Evolutionary conservation across 2,797 vertebrate species (phyloP), one percentile per base, ranked within the genome.

Genomic region (Euphonia xanthogaster): DNA sequence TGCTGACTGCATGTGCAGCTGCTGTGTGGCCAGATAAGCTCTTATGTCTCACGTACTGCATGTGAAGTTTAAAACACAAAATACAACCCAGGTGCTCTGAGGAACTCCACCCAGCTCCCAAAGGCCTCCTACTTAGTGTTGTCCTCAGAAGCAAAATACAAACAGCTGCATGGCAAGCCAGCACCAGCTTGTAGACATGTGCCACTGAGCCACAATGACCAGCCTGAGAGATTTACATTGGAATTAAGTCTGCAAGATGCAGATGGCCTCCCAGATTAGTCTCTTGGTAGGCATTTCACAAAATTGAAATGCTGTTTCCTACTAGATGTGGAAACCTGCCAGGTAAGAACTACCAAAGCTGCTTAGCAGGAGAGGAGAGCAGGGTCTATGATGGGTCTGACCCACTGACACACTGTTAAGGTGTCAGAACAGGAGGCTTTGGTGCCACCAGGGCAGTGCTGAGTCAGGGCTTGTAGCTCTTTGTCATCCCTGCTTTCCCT

Each of bases 11-110:
- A 0, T 6, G 21, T 28, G 25, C 75, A 77, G 78, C 72, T 94
- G 83, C 67, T 53, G 15, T 33, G 6, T 2, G 40, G 55, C 71
- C 50, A 54, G 74, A 42, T 14, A 25, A 54, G 40, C 45, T 53
- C 45, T 31, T 2, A 2, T 4, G 10, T 54, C 86, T 35, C 24
- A 57, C 0, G 1, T 12, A 11, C 5, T 28, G n/a, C 1, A 1
- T 14, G 44, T 53, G 39, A 72, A 61, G 78, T 63, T 92, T 70
- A 17, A 40, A 72, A 61, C 21, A 54, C 30, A 37, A 68, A 40
- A 39, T 10, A 10, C 5, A n/a, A 39, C 62, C 62, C 47, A 14
- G 23, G 7, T 30, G 35, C 24, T 37, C 53, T 71, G 78, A 42
- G 57, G 42, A 35, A 1, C 45, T 48, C 80, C 1, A 0, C n/a